These are phyloP conservation scores for Albula goreensis DNA, from an alignment of 2,113 vertebrate species.

Conservation along the genomic window DNA sequence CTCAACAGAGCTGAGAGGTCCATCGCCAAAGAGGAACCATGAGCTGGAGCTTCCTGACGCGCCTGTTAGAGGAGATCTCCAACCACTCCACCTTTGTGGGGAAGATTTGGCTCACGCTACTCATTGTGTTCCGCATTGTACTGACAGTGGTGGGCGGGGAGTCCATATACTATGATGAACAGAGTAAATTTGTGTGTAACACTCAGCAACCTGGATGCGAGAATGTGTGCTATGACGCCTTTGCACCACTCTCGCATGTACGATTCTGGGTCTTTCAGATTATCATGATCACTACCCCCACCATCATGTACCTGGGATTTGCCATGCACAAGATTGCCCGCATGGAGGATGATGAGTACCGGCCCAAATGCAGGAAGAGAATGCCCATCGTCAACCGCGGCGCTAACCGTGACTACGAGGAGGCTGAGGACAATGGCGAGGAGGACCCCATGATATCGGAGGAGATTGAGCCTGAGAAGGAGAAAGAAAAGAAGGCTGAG, in stretches of 20 bases:
- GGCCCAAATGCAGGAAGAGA: constrained; percentile 38
- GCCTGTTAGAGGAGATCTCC: constrained; percentile 87
- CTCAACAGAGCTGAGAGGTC: constrained; percentile 40
- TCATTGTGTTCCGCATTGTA: constrained; percentile 87
- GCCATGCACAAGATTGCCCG: constrained; percentile 84
- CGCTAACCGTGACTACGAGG: constrained; percentile 75
- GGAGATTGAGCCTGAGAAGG: constrained; percentile 74
- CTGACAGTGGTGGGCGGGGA: constrained; percentile 83
- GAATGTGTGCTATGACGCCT: constrained; percentile 85
- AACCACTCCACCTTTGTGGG: constrained; percentile 89
- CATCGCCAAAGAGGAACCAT: constrained; percentile 64
- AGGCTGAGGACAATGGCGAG: constrained; percentile 78
- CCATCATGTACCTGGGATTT: constrained; percentile 84
- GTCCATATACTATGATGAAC: constrained; percentile 88
- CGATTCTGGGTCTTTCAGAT: constrained; percentile 90
- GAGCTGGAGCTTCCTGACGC: constrained; percentile 89
- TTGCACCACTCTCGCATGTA: constrained; percentile 81
- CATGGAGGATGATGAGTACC: constrained; percentile 59
- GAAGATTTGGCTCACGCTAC: constrained; percentile 84
- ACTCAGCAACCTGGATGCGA: constrained; percentile 85
- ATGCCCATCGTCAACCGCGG: constrained; percentile 69
- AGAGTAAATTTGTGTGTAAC: constrained; percentile 88
- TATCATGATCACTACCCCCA: constrained; percentile 80
- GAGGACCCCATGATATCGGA: constrained; percentile 87
- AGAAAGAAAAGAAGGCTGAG: constrained; percentile 47